phyloP scores from a whole-genome alignment of 2,113 vertebrate genomes.

The Aptenodytes patagonicus region DNA sequence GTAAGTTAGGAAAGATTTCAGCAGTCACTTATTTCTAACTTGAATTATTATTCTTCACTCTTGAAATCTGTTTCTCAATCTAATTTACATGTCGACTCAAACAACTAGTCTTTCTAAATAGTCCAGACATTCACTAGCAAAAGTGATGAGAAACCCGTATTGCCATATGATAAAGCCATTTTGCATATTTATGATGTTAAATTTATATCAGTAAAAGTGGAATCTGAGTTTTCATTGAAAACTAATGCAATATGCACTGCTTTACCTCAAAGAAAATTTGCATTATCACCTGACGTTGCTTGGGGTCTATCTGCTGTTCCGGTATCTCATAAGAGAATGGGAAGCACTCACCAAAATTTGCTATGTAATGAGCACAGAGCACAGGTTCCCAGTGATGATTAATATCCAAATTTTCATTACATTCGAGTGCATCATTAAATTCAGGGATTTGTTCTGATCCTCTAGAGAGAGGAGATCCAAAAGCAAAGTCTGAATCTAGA shows the following conservation, averaged over 20 bases:
- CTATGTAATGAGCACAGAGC: neutral
- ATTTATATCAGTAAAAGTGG: neutral
- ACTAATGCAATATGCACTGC: neutral
- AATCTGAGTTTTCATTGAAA: neutral
- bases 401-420: constrained; percentile 27
- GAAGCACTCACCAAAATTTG: constrained; percentile 9
- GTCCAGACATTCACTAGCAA: neutral
- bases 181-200: neutral
- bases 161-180: neutral
- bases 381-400: neutral
- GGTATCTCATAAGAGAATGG: neutral
- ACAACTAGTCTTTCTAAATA: neutral
- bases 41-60: neutral
- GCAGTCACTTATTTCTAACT: neutral
- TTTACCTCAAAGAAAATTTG: neutral
- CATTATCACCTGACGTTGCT: neutral
- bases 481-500: neutral
- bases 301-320: neutral
- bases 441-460: neutral
- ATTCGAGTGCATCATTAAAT: neutral
- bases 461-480: neutral
- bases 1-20: neutral
- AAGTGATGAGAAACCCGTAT: neutral
- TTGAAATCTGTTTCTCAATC: neutral
- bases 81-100: neutral